A percentile compares a stretch with the other conserved stretches of the same genome.
These are phyloP conservation scores for Anguilla obscura DNA, from an alignment of 2,797 vertebrate genomes.

Conservation along the genomic window DNA sequence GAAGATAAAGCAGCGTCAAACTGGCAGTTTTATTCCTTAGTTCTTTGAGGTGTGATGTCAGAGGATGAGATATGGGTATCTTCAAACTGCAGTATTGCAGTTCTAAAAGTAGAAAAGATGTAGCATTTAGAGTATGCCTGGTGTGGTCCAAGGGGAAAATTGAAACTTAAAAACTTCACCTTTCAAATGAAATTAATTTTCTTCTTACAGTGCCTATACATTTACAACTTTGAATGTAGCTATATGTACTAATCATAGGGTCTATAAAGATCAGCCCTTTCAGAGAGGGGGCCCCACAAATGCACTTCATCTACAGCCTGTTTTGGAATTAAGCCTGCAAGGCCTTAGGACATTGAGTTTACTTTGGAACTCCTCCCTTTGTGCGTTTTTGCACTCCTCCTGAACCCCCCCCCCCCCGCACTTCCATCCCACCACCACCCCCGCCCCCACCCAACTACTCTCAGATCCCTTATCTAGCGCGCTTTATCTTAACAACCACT, in stretches of 20 bases:
- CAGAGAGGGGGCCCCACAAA: background rate
- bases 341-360: background rate
- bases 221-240: background rate
- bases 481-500: background rate
- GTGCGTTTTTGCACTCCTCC: background rate
- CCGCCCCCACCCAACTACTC: background rate
- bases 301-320: background rate
- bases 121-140: background rate
- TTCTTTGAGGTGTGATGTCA: background rate
- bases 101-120: background rate
- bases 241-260: background rate
- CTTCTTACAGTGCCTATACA: background rate
- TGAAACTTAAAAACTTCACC: background rate
- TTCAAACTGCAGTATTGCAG: background rate
- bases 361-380: background rate
- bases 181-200: background rate
- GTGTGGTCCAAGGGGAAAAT: background rate
- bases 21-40: background rate
- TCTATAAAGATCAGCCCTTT: background rate
- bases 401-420: too few relatives aligned
- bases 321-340: background rate
- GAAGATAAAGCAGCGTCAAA: background rate
- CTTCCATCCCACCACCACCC: background rate
- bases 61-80: background rate
- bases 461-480: background rate